Evolutionary conservation across 2,888 invertebrate genomes (phyloP), one percentile per base, ranked within the genome.

Genomic region (Scelioninae gen. 1): DNA sequence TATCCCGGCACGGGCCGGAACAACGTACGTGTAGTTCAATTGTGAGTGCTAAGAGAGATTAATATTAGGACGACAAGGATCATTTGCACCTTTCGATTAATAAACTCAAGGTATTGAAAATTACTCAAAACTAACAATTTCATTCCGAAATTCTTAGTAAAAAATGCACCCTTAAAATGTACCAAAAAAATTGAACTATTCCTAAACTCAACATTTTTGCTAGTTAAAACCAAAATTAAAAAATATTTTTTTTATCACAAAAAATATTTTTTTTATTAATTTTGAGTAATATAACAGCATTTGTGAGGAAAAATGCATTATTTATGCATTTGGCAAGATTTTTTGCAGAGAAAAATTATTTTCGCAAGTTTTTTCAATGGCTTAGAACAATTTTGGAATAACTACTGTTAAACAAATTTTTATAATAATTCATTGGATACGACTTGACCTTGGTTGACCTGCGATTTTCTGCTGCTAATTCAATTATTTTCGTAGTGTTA

Each of bases 1-100:
- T 65, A 62, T 13, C 71, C 71, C 78, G 78, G 56, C 71, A 63
- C 71, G n/a, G 56, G 55, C 71, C 71, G 71, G 78, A 79, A 63
- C 65, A 75, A 47, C 51, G 51, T 47, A 47, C 51, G 51, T 47
- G 6, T 43, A 43, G 43, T 58, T 40, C 32, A 49, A 47, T 32
- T 34, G 58, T 65, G 23, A 56, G 63, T 74, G 56, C 38, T 47
- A 10, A 74, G 9, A 38, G 49, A 60, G 34, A 75, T 63, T 38
- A 68, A 16, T 60, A 45, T 66, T 15, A 55, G 51, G 68, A 62
- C 77, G 69, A 69, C 47, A 49, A 69, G 56, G 69, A 63, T 51
- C 47, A 56, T 69, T 77, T 58, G 62, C 49, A 62, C 55, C 69
- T 69, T 51, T 43, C 15, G 40, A 69, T 45, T 69, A 51, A 55